Evolutionary conservation across 2,113 vertebrate genomes (phyloP).

Genomic region (Lutjanus erythropterus): DNA sequence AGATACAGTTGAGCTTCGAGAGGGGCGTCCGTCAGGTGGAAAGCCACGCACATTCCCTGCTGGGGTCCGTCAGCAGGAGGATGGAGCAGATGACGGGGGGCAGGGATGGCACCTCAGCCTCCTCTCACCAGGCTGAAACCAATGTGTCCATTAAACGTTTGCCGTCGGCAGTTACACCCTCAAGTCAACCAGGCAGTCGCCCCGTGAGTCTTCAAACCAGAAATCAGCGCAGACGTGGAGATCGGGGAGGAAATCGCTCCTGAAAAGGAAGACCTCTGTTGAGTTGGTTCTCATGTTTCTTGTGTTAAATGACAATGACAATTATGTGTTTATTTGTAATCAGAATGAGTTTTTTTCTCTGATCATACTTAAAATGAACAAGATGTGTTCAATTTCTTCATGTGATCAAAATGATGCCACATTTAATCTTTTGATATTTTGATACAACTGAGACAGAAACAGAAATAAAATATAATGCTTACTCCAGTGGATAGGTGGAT

Average conservation of each 20-base stretch:
- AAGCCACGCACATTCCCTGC: neutral
- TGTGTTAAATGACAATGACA: neutral
- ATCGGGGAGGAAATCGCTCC: neutral
- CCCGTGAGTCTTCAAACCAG: neutral
- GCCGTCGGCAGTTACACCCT: neutral
- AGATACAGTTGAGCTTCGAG: neutral
- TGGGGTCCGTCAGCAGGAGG: conserved; percentile 3
- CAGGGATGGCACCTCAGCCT: neutral
- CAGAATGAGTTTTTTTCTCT: too few species aligned
- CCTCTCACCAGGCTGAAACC: neutral
- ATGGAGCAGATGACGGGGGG: neutral
- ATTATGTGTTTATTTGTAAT: neutral
- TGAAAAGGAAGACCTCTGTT: neutral
- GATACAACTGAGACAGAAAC: too few species aligned
- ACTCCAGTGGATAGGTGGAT: too few species aligned
- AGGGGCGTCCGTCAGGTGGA: conserved; percentile 1
- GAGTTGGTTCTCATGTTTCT: neutral
- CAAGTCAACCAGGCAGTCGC: neutral
- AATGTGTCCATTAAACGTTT: neutral
- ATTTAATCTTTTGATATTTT: too few species aligned
- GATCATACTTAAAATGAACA: too few species aligned
- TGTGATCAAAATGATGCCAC: too few species aligned
- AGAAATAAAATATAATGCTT: too few species aligned
- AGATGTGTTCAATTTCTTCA: too few species aligned
- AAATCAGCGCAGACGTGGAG: neutral